phyloP scores from a whole-genome alignment of 2,797 vertebrate genomes.

The Dicrostonyx torquatus region DNA sequence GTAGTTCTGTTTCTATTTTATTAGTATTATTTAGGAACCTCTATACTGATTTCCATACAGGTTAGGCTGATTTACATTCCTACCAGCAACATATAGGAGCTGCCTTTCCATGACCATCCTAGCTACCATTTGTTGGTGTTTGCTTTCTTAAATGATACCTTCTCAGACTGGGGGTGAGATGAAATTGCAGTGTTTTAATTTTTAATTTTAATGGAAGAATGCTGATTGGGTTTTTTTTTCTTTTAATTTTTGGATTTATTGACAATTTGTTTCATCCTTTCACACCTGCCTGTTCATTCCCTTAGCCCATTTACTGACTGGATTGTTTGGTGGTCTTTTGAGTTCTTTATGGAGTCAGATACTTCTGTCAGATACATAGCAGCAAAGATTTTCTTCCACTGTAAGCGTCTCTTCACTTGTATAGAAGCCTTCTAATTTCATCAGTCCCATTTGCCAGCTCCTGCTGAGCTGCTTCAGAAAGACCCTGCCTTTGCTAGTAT shows the following conservation, averaged over 20 bases:
- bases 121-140: not conserved
- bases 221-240: not conserved
- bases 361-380: not conserved
- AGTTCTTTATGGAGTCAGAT: not conserved
- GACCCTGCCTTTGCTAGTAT: not conserved
- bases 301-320: not conserved
- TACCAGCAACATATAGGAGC: not conserved
- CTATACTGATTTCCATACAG: not conserved
- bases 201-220: not conserved
- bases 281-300: not conserved
- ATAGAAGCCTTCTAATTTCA: not conserved
- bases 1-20: not conserved
- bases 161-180: not conserved
- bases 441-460: not conserved
- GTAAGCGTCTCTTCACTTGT: not conserved
- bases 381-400: not conserved
- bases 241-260: not conserved
- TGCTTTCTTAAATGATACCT: not conserved
- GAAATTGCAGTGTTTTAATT: not conserved
- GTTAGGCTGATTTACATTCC: not conserved
- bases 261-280: not conserved
- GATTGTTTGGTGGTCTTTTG: not conserved
- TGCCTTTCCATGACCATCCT: not conserved
- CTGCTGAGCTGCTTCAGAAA: not conserved
- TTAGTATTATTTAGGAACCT: not conserved